Evolutionary conservation across 2,888 invertebrate genomes (phyloP), one percentile per base, ranked within the genome.

Genomic region (Ophioninae sp.): DNA sequence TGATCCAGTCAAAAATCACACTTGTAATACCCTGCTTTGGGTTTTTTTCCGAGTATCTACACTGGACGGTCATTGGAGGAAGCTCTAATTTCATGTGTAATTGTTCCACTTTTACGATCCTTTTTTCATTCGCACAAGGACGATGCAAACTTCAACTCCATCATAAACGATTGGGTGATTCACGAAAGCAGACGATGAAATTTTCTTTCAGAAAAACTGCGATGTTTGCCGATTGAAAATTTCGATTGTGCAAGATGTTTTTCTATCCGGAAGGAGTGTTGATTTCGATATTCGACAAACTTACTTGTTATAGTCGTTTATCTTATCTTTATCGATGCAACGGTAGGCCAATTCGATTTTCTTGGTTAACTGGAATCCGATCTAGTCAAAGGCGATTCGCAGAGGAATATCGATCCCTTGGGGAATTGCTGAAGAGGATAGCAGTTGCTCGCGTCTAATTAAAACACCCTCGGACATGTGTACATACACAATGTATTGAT

Each of bases 401-500:
- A 56, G 21, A 3, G 41, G 50, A 67, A 21, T 30, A 76, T 67
- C 76, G 67, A 41, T 44, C 59, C 57, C 67, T 68, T 10, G 39
- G 41, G n/a, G 67, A 17, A 41, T 65, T 72, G 39, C n/a, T 73
- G 65, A 67, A 2, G 13, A 17, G 50, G 17, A 13, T 73, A 17
- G 7, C 67, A 41, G 23, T 6, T 23, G 23, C 23, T n/a, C 67
- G 20, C 8, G 67, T 67, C 57, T 59, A 23, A 68, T 75, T 73
- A 41, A 30, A 65, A 75, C 56, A 56, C 41, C 61, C 17, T 57
- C 8, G 23, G 6, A 70, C 59, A 72, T 41, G 17, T n/a, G 37
- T 75, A 70, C 50, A 59, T 75, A 65, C 17, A 41, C 65, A 67
- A 44, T 44, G 44, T 41, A 17, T 37, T 44, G 57, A 74, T 56